A percentile compares a stretch with the other conserved stretches of the same genome.
These are phyloP conservation scores for Drosophila lutescens DNA, from an alignment of 2,888 invertebrate species.

Conservation along the genomic window DNA sequence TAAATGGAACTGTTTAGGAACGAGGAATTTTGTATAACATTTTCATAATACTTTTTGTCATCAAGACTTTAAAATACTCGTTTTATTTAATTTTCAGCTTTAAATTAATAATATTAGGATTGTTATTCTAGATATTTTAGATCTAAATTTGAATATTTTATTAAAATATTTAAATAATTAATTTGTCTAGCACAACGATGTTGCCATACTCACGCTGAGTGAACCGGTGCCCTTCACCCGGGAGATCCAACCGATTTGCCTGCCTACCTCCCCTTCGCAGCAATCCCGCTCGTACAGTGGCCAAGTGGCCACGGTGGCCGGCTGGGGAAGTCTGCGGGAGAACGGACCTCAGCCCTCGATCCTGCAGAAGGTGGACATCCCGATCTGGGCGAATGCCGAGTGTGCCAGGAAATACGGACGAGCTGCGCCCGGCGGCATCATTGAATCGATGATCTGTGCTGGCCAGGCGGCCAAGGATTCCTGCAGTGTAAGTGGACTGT, in stretches of 20 bases:
- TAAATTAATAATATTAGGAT: too few relatives aligned
- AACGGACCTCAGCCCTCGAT: slow-evolving; percentile 93
- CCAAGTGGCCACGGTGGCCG: slow-evolving; percentile 91
- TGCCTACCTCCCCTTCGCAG: slow-evolving; percentile 86
- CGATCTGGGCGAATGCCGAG: slow-evolving; percentile 92
- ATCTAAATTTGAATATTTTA: too few relatives aligned
- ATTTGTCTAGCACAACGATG: slow-evolving; percentile 89
- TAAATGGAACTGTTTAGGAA: too few relatives aligned
- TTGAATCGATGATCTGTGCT: slow-evolving; percentile 94
- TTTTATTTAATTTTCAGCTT: too few relatives aligned
- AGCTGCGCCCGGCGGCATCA: slow-evolving; percentile 94
- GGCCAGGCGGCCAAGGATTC: slow-evolving; percentile 93
- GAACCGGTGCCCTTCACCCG: slow-evolving; percentile 90
- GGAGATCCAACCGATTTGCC: slow-evolving; percentile 91
- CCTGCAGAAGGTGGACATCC: slow-evolving; percentile 93
- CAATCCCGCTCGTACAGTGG: slow-evolving; percentile 87
- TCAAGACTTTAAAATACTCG: too few relatives aligned
- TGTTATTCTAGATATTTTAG: too few relatives aligned
- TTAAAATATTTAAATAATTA: not conserved
- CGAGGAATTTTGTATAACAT: too few relatives aligned
- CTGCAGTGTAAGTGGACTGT: slow-evolving; percentile 89
- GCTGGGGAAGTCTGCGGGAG: slow-evolving; percentile 90
- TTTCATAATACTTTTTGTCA: too few relatives aligned
- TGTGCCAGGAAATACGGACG: slow-evolving; percentile 92
- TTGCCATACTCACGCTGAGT: slow-evolving; percentile 91